Percentiles rank a stretch among this genome's conserved stretches.
Evolutionary conservation across 2,797 vertebrate species (phyloP).

Genomic region (Protosalanx chinensis): DNA sequence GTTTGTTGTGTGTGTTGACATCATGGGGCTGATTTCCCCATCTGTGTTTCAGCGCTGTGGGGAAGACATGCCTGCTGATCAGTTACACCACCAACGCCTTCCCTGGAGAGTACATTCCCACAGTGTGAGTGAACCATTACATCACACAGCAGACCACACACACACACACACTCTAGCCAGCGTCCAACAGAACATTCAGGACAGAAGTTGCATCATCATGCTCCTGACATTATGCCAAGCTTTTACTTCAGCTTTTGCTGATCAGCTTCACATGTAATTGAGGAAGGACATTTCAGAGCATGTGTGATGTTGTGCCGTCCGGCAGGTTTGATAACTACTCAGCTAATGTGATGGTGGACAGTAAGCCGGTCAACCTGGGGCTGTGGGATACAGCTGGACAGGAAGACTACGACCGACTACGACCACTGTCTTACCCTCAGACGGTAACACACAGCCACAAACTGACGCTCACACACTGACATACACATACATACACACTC

Average conservation of each 20-base stretch:
- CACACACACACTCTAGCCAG: too few species aligned
- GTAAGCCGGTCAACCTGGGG: conserved; percentile 87
- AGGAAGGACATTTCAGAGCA: too few species aligned
- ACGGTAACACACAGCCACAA: conserved; percentile 65
- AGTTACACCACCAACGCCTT: conserved; percentile 91
- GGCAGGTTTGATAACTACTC: conserved; percentile 88
- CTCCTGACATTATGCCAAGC: too few species aligned
- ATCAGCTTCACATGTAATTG: too few species aligned
- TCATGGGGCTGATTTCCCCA: conserved; percentile 11
- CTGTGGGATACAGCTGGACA: conserved; percentile 89
- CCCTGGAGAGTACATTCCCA: conserved; percentile 89
- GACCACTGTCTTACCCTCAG: conserved; percentile 85
- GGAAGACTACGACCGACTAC: conserved; percentile 85
- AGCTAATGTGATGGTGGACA: conserved; percentile 89
- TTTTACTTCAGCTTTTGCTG: too few species aligned
- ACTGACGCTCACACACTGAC: neutral
- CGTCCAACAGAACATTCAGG: neutral
- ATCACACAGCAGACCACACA: neutral
- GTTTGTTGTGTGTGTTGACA: conserved; percentile 3
- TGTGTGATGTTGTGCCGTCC: conserved; percentile 1
- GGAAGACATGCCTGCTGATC: conserved; percentile 89
- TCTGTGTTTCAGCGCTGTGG: conserved; percentile 80
- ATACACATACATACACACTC: neutral
- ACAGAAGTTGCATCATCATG: too few species aligned
- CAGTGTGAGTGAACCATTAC: conserved; percentile 76